Evolutionary conservation across 2,113 vertebrate genomes (phyloP).

Genomic region (Greenwoodochromis staneri): DNA sequence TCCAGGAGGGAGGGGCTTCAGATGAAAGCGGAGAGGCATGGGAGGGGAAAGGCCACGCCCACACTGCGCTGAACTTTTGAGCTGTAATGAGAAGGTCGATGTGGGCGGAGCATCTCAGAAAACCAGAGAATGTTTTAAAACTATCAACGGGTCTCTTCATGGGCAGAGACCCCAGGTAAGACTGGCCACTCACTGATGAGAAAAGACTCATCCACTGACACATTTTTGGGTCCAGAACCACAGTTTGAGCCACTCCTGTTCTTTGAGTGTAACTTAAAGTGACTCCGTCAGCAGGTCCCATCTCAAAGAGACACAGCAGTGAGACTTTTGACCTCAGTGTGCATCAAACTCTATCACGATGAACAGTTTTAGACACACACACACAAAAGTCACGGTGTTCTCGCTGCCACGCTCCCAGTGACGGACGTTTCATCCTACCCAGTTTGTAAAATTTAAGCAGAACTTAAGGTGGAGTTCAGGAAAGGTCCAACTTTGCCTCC

Average conservation of each 20-base stretch:
- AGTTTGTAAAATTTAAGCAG: neutral
- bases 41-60: constrained; percentile 20
- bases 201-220: neutral
- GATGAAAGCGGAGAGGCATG: constrained; percentile 35
- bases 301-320: fast-evolving
- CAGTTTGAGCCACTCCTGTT: neutral
- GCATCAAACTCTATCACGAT: fast-evolving
- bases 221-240: neutral
- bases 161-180: neutral
- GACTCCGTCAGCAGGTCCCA: neutral
- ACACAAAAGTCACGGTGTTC: neutral
- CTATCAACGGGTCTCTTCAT: neutral
- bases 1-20: constrained; percentile 66
- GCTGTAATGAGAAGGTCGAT: neutral
- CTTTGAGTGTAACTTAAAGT: neutral
- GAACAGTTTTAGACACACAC: neutral
- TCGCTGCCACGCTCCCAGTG: neutral
- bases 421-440: fast-evolving
- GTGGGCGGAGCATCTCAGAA: neutral
- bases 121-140: neutral
- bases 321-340: neutral
- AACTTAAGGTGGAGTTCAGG: neutral
- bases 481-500: neutral
- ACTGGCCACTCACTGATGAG: neutral
- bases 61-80: constrained; percentile 65